Evolutionary conservation across 2,888 invertebrate species (phyloP), one percentile per base, ranked within the genome.

Genomic region (Pogonocherus hispidulus): DNA sequence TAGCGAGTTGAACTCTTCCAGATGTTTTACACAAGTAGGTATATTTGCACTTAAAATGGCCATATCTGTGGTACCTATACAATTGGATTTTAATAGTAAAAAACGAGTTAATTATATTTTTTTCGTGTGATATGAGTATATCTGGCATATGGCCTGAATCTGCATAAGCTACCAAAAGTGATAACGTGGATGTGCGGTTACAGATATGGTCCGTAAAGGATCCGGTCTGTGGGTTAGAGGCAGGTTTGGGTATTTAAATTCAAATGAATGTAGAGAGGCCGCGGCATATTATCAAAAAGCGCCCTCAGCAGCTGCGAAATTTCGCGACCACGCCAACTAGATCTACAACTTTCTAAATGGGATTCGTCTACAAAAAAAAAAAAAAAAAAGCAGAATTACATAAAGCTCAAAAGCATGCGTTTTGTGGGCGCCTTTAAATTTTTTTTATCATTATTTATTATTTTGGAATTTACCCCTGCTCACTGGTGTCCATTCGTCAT

Each of bases 301-400:
- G 68, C 57, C 63, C 66, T 37, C 56, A 66, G 67, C 46, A n/a
- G n/a, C 67, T 47, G 66, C 56, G 18, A 67, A 59, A 76, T 80
- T 80, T 80, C 78, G 79, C 77, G 79, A 81, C 76, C 37, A 46
- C 41, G 65, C 66, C 51, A 81, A 82, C 81, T 78, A 79, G 81
- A 80, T 77, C 72, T 79, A 76, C 80, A 80, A 84, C 77, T 77
- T 77, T 77, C 77, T 75, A 77, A 77, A 77, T 67, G 69, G 37
- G 60, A 32, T 69, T 70, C 49, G 55, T 56, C 64, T 63, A 46
- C 35, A 35, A 18, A 66, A 51, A 18, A 54, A 14, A 41, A 52
- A 22, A 49, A 44, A 55, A 64, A 14, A 41, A 52, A 22, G 44
- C 35, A 55, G 62, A 63, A 60, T 67, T 72, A 67, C 64, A 18